These are phyloP conservation scores for Drosophila atripex DNA, from an alignment of 2,888 invertebrate species.

Conservation along the genomic window DNA sequence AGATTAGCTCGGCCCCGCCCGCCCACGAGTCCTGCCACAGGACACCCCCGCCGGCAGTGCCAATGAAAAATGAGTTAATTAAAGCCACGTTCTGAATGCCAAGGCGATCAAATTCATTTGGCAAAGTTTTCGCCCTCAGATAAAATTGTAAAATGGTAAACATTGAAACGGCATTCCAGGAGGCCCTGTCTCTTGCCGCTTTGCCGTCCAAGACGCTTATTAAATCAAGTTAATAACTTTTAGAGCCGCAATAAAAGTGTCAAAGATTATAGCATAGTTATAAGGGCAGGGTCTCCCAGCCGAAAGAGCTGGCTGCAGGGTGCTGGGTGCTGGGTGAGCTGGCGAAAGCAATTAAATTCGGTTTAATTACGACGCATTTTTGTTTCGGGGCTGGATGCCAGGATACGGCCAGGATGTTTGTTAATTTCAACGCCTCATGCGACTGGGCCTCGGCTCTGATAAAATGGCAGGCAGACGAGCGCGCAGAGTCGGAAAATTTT, in stretches of 20 bases:
- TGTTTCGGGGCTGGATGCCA: conserved; percentile 43
- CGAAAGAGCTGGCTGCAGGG: no score
- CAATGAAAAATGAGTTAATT: conserved; percentile 83
- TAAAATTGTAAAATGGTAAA: conserved; percentile 68
- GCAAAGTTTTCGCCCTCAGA: conserved; percentile 52
- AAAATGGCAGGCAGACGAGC: conserved; percentile 69
- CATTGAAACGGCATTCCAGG: conserved; percentile 46
- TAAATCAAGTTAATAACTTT: conserved; percentile 83
- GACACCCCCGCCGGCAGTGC: conserved; percentile 64
- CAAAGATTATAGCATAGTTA: conserved; percentile 81
- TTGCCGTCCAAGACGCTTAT: conserved; percentile 71
- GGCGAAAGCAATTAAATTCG: conserved; percentile 77
- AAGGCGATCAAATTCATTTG: conserved; percentile 70
- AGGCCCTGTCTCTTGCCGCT: conserved; percentile 18
- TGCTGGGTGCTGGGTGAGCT: conserved; percentile 3
- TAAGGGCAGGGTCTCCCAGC: conserved; percentile 40
- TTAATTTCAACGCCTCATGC: conserved; percentile 79
- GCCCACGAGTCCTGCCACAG: conserved; percentile 7
- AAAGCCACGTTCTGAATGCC: conserved; percentile 75
- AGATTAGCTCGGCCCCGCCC: conserved; percentile 57
- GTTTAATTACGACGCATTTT: conserved; percentile 75
- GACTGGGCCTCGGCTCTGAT: conserved; percentile 62
- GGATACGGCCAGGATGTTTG: conserved; percentile 57
- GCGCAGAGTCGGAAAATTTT: conserved; percentile 78
- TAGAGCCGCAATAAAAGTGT: conserved; percentile 82